phyloP scores from a whole-genome alignment of 64 coral and sea anemone genomes.

The Porites lutea region DNA sequence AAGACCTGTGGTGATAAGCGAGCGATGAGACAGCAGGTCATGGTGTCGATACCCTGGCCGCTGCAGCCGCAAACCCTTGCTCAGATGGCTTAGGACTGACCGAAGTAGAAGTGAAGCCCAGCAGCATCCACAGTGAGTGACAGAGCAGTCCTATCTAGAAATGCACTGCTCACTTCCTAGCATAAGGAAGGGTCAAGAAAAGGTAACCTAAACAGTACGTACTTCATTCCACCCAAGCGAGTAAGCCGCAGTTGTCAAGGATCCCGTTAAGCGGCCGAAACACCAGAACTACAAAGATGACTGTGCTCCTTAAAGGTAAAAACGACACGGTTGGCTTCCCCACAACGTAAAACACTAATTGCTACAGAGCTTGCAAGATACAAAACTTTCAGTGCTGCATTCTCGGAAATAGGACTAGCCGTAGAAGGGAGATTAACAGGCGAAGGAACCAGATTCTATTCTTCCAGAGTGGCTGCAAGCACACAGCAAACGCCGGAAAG shows the following conservation, averaged over 20 bases:
- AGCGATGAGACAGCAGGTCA: slow-evolving; percentile 22
- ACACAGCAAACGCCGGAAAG: no score
- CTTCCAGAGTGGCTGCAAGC: no score
- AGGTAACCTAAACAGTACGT: slow-evolving; percentile 49
- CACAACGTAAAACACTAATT: slow-evolving; percentile 5
- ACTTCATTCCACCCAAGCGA: slow-evolving; percentile 11
- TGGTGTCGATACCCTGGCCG: slow-evolving; percentile 46
- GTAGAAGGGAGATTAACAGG: no score
- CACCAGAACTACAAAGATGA: slow-evolving; percentile 22
- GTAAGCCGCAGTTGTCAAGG: slow-evolving; percentile 8
- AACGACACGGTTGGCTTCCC: background rate
- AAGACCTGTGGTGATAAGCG: slow-evolving; percentile 55
- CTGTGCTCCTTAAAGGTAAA: slow-evolving; percentile 16
- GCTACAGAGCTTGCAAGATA: background rate
- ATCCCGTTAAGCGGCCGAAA: slow-evolving; percentile 39
- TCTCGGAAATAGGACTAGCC: no score
- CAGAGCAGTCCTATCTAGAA: slow-evolving; percentile 58
- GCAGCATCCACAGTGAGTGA: slow-evolving; percentile 25
- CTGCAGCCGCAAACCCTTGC: slow-evolving; percentile 29
- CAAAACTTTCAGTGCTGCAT: background rate
- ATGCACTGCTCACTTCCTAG: slow-evolving; percentile 46
- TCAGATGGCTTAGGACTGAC: slow-evolving; percentile 37
- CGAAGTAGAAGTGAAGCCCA: slow-evolving; percentile 23
- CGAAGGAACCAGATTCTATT: no score
- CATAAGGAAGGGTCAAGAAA: slow-evolving; percentile 51